phyloP scores from a whole-genome alignment of 2,113 vertebrate genomes.

The Potamarius usumacintae region DNA sequence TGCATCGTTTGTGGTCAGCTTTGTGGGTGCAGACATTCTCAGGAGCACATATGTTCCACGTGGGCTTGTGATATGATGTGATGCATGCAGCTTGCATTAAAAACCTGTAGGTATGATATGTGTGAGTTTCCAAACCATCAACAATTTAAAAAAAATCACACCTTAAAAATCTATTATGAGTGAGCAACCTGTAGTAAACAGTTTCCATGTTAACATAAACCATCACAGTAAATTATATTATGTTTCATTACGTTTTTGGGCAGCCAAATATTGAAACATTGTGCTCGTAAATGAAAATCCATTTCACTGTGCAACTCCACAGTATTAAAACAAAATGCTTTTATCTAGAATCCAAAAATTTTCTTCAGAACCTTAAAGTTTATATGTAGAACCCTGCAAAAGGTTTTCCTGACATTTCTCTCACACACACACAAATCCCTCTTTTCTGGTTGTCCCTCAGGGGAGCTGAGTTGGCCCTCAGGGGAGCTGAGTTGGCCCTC shows the following conservation, averaged over 20 bases:
- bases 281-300: not conserved
- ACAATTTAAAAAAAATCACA: not conserved
- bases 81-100: conserved; percentile 12
- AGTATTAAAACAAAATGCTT: not conserved
- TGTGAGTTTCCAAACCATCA: not conserved
- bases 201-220: not conserved
- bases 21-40: not conserved
- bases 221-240: not conserved
- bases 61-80: conserved; percentile 3
- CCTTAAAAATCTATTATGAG: not conserved
- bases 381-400: not conserved
- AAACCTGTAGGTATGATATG: not conserved
- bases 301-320: not conserved
- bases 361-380: not conserved
- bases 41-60: not conserved
- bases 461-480: no score
- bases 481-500: no score
- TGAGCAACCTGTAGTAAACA: not conserved
- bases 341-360: not conserved
- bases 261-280: not conserved
- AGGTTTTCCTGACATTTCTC: not conserved
- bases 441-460: no score
- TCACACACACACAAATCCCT: no score
- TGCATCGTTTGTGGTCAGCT: not conserved
- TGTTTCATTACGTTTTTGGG: not conserved